Evolutionary conservation across 2,113 vertebrate genomes (phyloP), one percentile per base, ranked within the genome.

Genomic region (Mustela lutreola): DNA sequence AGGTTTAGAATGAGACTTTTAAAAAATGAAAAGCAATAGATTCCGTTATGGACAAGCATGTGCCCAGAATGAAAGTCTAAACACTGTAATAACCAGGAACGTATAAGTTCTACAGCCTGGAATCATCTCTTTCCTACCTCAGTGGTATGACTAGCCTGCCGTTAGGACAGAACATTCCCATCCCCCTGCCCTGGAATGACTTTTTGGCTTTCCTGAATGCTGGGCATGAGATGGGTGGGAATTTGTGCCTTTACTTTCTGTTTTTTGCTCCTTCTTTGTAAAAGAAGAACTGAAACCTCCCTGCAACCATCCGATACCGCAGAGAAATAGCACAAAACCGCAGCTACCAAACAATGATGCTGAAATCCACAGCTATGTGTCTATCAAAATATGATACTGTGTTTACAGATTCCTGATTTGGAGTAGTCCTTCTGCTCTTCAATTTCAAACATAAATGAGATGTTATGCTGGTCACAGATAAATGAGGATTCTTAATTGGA

Each of bases 311-410:
- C 62, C 56, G 89, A 83, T 65, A 90, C 95, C 71, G 53, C 67
- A 96, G 82, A 88, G 82, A 97, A 97, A 97, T n/a, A 97, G 62
- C 93, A 91, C 73, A 67, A 97, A 97, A 96, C 89, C 96, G 96
- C 89, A 96, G 92, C 89, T 97, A 97, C 96, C 91, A 97, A 96
- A 97, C 67, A 97, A 93, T 83, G 92, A 97, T 45, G 73, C 50
- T 71, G 86, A 97, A 85, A 97, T 60, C 96, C 96, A 96, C 95
- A 95, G 42, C 56, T 97, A 97, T 94, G 85, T 90, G 82, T 94
- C 93, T 96, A 94, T 97, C 93, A 92, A 93, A 94, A 97, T 81
- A 73, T 78, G 91, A 97, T 89, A 78, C 73, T 78, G 12, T 94
- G 67, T 97, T 97, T 96, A 87, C 73, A 94, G 88, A 95, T 89